Evolutionary conservation across 2,888 invertebrate species (phyloP).

Genomic region (Dichetophora obliterata): DNA sequence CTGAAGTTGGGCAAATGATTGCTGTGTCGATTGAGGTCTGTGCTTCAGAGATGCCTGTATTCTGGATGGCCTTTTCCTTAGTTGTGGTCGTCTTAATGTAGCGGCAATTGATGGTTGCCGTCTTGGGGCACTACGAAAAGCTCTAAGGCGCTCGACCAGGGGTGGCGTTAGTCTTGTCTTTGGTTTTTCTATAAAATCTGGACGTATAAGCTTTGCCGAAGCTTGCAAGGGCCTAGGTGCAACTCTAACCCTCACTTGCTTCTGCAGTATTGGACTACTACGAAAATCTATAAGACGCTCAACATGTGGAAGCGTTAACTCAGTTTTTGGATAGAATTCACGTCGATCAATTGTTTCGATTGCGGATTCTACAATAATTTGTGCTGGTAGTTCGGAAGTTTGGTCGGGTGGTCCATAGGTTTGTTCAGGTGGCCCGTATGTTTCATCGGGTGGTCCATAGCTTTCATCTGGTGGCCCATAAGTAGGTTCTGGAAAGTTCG

Average conservation of each 20-base stretch:
- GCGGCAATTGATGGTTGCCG: not conserved
- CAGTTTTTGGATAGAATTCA: constrained; percentile 54
- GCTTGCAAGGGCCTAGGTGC: not conserved
- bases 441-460: constrained; percentile 50
- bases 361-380: constrained; percentile 16
- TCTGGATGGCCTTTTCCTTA: not conserved
- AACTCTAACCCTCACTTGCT: not conserved
- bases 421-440: constrained; percentile 54
- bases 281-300: constrained; percentile 58
- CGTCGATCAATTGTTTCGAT: constrained; percentile 38
- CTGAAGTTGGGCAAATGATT: constrained; percentile 33
- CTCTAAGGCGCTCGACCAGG: not conserved
- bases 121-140: not conserved
- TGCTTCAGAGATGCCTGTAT: not conserved
- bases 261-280: not conserved
- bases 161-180: not conserved
- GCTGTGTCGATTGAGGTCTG: not conserved
- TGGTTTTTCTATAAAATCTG: not conserved
- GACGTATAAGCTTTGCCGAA: constrained; percentile 3
- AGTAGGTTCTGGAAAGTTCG: constrained; percentile 45
- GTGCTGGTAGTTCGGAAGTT: constrained; percentile 34
- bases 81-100: not conserved
- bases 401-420: constrained; percentile 50
- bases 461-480: constrained; percentile 61
- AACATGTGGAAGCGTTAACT: constrained; percentile 55